Evolutionary conservation across 2,888 invertebrate species (phyloP), one percentile per base, ranked within the genome.

Genomic region (Gnatocerus cornutus): DNA sequence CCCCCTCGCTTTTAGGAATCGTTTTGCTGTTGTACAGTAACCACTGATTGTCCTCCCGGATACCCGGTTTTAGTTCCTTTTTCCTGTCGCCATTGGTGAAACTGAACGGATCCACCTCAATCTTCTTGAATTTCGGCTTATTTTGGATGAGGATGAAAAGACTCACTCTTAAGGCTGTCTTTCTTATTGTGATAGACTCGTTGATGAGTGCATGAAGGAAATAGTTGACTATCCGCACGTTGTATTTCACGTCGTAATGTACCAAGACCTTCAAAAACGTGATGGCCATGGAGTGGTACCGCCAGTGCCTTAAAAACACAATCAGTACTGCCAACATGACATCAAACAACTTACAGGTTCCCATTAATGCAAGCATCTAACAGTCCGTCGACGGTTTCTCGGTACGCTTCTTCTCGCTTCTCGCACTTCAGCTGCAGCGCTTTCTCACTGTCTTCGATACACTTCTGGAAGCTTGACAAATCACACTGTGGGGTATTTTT

Each of bases 181-280:
- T 92, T 30, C 97, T 87, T 27, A 95, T 91, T n/a, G 89, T 87
- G 27, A 96, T 86, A n/a, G 93, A 91, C 77, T 96, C 96, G 83
- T 93, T 90, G 1, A 93, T 86, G 0, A 94, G 86, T 2, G 90
- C 87, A 33, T 89, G 86, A 0, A 92, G 84, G 75, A 92, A 90
- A 63, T 91, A 88, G 21, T 87, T 86, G 0, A 94, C 90, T 0
- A 91, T 89, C 7, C 86, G 83, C 0, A 89, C 82, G 0, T 92
- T 90, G 82, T 91, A 91, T 3, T 86, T 84, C 0, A 90, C 87
- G 81, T 94, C 92, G 0, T 91, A 87, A 71, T 95, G 91, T 0
- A 93, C 89, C 66, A 95, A 86, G 77, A 90, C 88, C 1, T 89
- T 88, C 6, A 96, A 84, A 85, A 96, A 90, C 71, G 90, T 89